Percentiles rank a stretch among this genome's conserved stretches.
phyloP scores from a whole-genome alignment of 2,113 vertebrate genomes.

The Salvelinus alpinus region DNA sequence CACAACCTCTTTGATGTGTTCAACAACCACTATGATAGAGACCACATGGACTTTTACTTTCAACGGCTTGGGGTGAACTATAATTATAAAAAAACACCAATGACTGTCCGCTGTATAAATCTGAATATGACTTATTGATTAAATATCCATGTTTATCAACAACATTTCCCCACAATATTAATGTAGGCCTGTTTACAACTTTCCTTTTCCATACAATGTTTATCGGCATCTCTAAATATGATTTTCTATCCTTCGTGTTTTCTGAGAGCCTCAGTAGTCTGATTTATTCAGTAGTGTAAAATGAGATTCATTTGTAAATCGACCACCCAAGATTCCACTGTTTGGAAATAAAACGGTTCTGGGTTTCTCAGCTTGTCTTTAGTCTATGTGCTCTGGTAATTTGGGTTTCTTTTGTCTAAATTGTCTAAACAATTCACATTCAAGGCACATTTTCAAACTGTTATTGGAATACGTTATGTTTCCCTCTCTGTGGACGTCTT shows the following conservation, averaged over 20 bases:
- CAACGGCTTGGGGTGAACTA: background rate
- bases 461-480: slow-evolving; percentile 48
- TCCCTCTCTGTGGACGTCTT: slow-evolving; percentile 21
- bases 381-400: slow-evolving; percentile 53
- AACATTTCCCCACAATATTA: no score
- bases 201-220: background rate
- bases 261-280: slow-evolving; percentile 13
- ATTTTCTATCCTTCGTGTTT: slow-evolving; percentile 5
- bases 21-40: background rate
- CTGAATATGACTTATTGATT: no score
- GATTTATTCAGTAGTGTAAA: background rate
- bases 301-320: background rate
- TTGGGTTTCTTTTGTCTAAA: slow-evolving; percentile 48
- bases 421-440: slow-evolving; percentile 58
- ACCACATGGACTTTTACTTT: slow-evolving; percentile 3
- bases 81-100: background rate
- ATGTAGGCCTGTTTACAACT: background rate
- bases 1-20: slow-evolving; percentile 21
- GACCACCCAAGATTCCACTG: slow-evolving; percentile 29
- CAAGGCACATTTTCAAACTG: slow-evolving; percentile 44
- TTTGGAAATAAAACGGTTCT: slow-evolving; percentile 62
- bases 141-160: no score
- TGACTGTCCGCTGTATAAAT: no score
- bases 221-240: background rate
- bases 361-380: slow-evolving; percentile 51